These are phyloP conservation scores for Enteromius afrohamiltoni DNA, from an alignment of 2,797 vertebrate genomes.

Conservation along the genomic window DNA sequence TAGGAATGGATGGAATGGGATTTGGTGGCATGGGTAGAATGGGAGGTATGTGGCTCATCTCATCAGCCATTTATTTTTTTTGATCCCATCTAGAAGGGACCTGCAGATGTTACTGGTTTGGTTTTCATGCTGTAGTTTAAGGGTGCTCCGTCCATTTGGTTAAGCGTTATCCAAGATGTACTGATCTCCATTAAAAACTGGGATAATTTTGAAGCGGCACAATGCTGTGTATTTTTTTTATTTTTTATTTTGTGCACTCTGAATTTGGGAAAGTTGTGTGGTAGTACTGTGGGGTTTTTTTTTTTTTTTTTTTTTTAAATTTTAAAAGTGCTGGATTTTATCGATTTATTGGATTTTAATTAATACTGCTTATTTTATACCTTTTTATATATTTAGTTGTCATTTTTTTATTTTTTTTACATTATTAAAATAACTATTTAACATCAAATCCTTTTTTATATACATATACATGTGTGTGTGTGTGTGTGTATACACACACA, in stretches of 20 bases:
- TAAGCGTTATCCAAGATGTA: not conserved
- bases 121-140: not conserved
- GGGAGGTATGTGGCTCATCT: conserved; percentile 82
- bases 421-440: too few relatives aligned
- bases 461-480: too few relatives aligned
- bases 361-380: too few relatives aligned
- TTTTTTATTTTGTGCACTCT: not conserved
- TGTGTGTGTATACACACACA: too few relatives aligned
- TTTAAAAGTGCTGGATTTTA: not conserved
- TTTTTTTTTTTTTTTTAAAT: too few relatives aligned
- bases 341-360: not conserved
- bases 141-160: not conserved
- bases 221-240: not conserved
- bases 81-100: not conserved
- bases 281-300: not conserved
- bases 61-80: conserved; percentile 17
- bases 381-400: too few relatives aligned
- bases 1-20: conserved; percentile 96
- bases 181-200: too few relatives aligned
- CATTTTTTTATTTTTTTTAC: not conserved
- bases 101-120: not conserved
- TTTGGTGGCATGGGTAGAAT: conserved; percentile 95
- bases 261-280: not conserved
- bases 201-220: not conserved
- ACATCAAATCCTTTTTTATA: not conserved